Percentiles rank a stretch among this genome's conserved stretches.
These are phyloP conservation scores for Mus minutoides DNA, from an alignment of 2,797 vertebrate genomes.

Conservation along the genomic window DNA sequence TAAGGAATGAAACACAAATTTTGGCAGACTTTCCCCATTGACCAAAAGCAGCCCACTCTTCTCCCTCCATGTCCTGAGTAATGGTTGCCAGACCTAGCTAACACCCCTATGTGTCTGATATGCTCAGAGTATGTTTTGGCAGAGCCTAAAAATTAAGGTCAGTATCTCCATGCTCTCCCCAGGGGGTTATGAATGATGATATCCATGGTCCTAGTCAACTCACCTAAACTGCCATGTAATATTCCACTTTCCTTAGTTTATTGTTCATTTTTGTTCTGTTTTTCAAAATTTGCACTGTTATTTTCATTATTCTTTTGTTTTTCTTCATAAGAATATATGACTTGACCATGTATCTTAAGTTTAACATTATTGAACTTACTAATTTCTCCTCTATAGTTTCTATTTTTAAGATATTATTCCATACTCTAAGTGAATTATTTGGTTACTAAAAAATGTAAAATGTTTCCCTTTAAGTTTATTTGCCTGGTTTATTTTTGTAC, in stretches of 20 bases:
- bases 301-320: conserved; percentile 27
- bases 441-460: background rate
- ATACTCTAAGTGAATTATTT: background rate
- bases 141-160: background rate
- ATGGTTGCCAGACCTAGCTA: background rate
- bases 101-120: background rate
- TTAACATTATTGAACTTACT: conserved; percentile 26
- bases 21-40: background rate
- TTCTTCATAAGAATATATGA: background rate
- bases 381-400: conserved; percentile 2
- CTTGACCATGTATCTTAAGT: background rate
- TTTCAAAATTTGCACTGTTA: background rate
- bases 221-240: background rate
- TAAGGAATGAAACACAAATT: background rate
- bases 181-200: background rate
- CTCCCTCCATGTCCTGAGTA: background rate
- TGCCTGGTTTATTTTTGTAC: background rate
- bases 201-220: background rate
- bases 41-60: background rate
- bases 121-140: background rate
- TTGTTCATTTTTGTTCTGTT: background rate
- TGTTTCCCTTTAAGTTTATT: background rate
- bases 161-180: background rate
- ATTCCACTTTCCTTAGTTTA: background rate
- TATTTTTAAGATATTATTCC: background rate